Evolutionary conservation across 2,113 vertebrate species (phyloP), one percentile per base, ranked within the genome.

Genomic region (Myotis yumanensis): DNA sequence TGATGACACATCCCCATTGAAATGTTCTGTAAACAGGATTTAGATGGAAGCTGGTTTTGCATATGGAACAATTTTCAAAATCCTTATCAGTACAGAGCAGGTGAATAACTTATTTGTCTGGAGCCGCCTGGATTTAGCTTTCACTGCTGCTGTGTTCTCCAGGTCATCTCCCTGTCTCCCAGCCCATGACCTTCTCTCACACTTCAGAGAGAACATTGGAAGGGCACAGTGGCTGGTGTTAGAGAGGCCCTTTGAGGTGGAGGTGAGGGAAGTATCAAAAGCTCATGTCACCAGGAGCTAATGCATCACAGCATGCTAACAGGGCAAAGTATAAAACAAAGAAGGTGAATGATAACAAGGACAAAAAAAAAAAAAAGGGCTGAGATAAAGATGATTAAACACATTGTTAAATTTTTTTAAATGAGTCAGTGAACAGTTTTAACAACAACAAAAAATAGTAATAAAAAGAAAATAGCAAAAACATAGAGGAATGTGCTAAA

Each of bases 61-160:
- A n/a, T 43, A n/a, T 71, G 73, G 51, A 90, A 80, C 52, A 11
- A 46, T 89, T 84, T 95, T 95, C 52, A 92, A 93, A 95, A n/a
- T 79, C 4, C 48, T 83, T 94, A 87, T 95, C 76, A 68, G 46
- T 69, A 18, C 72, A 11, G 28, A 89, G 71, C 80, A 91, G 80
- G 54, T 87, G 66, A 91, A 40, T 68, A 76, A 52, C 79, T 25
- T 72, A 37, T 92, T 87, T 62, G 51, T 86, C 32, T 71, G 93
- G 75, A 64, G 59, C 64, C 18, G 43, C n/a, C 51, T 64, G 22
- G 43, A 59, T 93, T 94, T 91, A 72, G 62, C 62, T 12, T 32
- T 28, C 28, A 5, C 62, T 12, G 5, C 62, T 5, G 11, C 62
- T 32, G 62, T 64, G 62, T 14, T 32, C 62, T 64, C 28, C 62